Evolutionary conservation across 2,888 invertebrate species (phyloP).

Genomic region (Corythucha ciliata): DNA sequence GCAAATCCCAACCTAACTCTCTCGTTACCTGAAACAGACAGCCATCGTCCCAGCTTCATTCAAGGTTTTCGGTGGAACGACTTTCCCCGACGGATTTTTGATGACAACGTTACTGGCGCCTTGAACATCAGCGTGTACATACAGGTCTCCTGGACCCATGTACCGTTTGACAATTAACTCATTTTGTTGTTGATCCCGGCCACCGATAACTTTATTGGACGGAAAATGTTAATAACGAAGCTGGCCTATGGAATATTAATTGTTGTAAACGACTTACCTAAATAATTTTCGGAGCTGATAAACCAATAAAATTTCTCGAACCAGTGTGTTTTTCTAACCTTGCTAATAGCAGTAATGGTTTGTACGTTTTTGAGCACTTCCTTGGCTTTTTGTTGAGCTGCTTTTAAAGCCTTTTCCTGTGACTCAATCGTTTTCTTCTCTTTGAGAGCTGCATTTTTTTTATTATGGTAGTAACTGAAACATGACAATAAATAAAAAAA

Average conservation of each 20-base stretch:
- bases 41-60: slow-evolving; percentile 96
- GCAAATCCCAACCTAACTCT: not conserved
- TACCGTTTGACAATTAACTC: slow-evolving; percentile 95
- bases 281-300: slow-evolving; percentile 88
- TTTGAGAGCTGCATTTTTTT: slow-evolving; percentile 82
- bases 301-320: slow-evolving; percentile 99
- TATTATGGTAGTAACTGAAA: slow-evolving; percentile 82
- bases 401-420: slow-evolving; percentile 85
- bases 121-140: slow-evolving; percentile 92
- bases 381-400: slow-evolving; percentile 89
- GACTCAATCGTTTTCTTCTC: slow-evolving; percentile 94
- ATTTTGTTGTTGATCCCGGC: slow-evolving; percentile 96
- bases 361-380: slow-evolving; percentile 88
- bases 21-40: slow-evolving; percentile 71
- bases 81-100: slow-evolving; percentile 64
- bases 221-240: too few species aligned
- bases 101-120: slow-evolving; percentile 88
- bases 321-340: slow-evolving; percentile 92
- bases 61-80: slow-evolving; percentile 87
- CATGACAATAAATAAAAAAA: slow-evolving; percentile 9
- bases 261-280: slow-evolving; percentile 43
- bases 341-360: slow-evolving; percentile 83
- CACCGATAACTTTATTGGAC: slow-evolving; percentile 92
- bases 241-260: slow-evolving; percentile 14
- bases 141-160: slow-evolving; percentile 73